These are phyloP conservation scores for Acanthaster planci DNA, from an alignment of 35 echinoderm and acorn worm species.

Conservation along the genomic window DNA sequence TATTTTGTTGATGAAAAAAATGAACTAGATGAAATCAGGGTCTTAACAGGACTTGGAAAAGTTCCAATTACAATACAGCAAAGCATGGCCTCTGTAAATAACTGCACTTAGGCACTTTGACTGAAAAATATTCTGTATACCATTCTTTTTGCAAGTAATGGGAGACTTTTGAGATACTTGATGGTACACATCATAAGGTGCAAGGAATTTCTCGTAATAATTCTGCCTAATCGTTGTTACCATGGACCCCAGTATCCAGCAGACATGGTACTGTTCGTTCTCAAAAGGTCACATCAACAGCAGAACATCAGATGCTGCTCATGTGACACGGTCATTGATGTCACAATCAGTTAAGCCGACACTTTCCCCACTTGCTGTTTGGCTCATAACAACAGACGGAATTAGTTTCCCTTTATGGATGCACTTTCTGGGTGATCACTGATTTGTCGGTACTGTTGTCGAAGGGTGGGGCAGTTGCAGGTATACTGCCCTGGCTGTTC, in stretches of 20 bases:
- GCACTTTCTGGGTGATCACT: background rate
- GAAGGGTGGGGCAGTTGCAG: background rate
- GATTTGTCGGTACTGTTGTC: background rate
- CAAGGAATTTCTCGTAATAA: background rate
- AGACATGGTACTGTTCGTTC: background rate
- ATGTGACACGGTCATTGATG: background rate
- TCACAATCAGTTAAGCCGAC: background rate
- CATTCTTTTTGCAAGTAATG: too few relatives aligned
- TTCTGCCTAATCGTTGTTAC: background rate
- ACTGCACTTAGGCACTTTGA: too few relatives aligned
- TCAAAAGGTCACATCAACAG: background rate
- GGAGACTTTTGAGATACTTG: too few relatives aligned
- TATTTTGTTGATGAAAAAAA: too few relatives aligned
- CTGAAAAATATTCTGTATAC: too few relatives aligned
- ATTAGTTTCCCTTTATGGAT: background rate
- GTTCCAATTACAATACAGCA: too few relatives aligned
- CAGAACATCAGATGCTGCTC: constrained; percentile 5
- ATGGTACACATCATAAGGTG: too few relatives aligned
- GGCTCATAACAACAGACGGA: constrained; percentile 14
- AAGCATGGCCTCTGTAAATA: too few relatives aligned
- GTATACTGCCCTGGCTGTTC: background rate
- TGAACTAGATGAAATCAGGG: too few relatives aligned
- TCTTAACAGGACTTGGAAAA: too few relatives aligned
- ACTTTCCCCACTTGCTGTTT: constrained; percentile 2
- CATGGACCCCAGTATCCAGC: constrained; percentile 12